A percentile compares a stretch with the other conserved stretches of the same genome.
These are phyloP conservation scores for Aporrectodea caliginosa DNA, from an alignment of 1,140 invertebrate species.

Conservation along the genomic window DNA sequence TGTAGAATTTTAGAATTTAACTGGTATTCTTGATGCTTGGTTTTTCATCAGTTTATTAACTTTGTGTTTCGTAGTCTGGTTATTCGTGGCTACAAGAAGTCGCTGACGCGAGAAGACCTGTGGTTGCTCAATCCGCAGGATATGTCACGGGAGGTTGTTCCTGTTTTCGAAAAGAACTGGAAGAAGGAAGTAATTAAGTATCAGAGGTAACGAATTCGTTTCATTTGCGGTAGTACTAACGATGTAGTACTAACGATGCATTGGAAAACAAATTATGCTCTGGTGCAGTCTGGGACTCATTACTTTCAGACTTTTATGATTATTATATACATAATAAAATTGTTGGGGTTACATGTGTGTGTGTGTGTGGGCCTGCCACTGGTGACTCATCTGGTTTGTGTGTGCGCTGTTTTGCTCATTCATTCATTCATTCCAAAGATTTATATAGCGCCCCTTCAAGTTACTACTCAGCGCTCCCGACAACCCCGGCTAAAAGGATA, in stretches of 20 bases:
- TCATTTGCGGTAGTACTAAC: no score
- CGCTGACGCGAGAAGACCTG: constrained; percentile 74
- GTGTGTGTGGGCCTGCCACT: no score
- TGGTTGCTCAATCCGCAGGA: constrained; percentile 86
- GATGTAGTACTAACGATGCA: constrained; percentile 14
- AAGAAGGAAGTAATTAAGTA: constrained; percentile 53
- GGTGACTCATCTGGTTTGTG: no score
- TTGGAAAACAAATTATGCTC: constrained; percentile 15
- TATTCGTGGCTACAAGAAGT: constrained; percentile 75
- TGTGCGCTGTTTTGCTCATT: not conserved
- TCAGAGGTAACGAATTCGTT: constrained; percentile 51
- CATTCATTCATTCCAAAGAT: not conserved
- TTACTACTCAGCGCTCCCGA: no score
- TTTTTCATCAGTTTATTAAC: no score
- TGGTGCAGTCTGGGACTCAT: not conserved
- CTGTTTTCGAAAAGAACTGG: constrained; percentile 81
- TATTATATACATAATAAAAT: not conserved
- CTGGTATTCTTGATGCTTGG: no score
- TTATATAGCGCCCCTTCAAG: no score
- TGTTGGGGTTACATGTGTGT: not conserved
- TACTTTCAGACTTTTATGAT: not conserved
- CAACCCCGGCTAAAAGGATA: no score
- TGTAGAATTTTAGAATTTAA: no score
- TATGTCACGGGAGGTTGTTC: constrained; percentile 71
- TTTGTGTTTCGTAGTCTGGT: constrained; percentile 59